These are phyloP conservation scores for Pangasius larnaudii DNA, from an alignment of 2,797 vertebrate species.

Conservation along the genomic window DNA sequence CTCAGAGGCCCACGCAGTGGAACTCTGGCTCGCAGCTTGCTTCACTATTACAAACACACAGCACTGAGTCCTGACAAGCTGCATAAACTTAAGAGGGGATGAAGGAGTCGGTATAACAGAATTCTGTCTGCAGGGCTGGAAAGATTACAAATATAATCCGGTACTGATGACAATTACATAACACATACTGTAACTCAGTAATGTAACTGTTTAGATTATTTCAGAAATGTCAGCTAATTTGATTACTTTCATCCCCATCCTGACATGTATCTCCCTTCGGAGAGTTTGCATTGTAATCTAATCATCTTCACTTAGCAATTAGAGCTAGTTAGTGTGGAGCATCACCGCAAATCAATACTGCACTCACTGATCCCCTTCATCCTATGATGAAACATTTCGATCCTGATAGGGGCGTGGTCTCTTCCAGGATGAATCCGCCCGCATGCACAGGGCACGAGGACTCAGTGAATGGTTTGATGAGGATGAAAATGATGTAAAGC, in stretches of 20 bases:
- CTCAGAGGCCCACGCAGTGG: conserved; percentile 5
- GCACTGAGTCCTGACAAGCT: background rate
- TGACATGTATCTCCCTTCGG: background rate
- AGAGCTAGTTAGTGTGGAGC: background rate
- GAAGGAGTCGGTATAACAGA: conserved; percentile 6
- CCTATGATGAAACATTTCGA: background rate
- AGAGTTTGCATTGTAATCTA: background rate
- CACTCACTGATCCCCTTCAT: background rate
- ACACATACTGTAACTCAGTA: background rate
- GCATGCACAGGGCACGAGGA: background rate
- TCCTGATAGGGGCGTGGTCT: background rate
- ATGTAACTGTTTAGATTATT: background rate
- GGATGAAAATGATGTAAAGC: background rate
- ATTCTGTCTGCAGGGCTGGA: conserved; percentile 17
- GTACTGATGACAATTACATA: conserved; percentile 17
- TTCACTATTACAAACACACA: conserved; percentile 25
- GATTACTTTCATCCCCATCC: background rate
- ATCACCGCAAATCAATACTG: background rate
- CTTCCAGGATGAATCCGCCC: background rate
- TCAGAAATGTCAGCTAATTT: conserved; percentile 6
- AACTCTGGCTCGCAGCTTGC: conserved; percentile 24
- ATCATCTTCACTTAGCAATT: background rate
- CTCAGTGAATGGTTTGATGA: background rate
- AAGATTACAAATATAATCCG: background rate
- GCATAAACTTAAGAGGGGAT: conserved; percentile 1